Base-by-base conservation (phyloP, 1,140 invertebrate genomes). In the Hormaphis cornu region DNA sequence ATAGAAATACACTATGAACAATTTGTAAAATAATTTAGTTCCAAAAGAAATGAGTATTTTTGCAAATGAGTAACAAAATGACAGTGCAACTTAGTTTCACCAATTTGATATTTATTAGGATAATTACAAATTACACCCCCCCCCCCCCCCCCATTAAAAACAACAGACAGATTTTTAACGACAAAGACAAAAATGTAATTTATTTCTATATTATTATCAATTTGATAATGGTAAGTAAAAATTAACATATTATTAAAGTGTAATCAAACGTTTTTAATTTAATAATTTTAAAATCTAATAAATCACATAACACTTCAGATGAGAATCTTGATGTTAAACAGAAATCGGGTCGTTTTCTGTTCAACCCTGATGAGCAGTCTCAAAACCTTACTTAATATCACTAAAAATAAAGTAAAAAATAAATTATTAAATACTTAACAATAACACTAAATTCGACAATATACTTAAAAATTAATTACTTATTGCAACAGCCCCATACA, bases 221-320 rank as follows among this genome's bases (percentile, higher is more conserved):
- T 30, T 6, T 20, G 42, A 61, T 63, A 46, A 63, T 46, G 46
- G 20, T 30, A 61, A 10, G 8, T 44, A 28, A 63, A 40, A 8
- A 40, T 40, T 63, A 44, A 63, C 42, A 63, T 42, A 26, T 63
- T 44, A 28, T 44, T 44, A 44, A 28, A 42, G 9, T 56, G 37
- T 61, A 61, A 42, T 18, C 28, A 59, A 28, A 61, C 18, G 44
- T 26, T 59, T 59, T 28, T 59, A 44, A 14, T 30, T 63, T 44
- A 63, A 44, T 46, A 42, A 59, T 28, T 44, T 63, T 63, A 2
- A 61, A 63, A 44, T 46, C 58, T 63, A 63, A 63, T 33, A 44
- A 63, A 63, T 63, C 58, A 63, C 58, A 63, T 63, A 63, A 63
- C 42, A 63, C 58, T 63, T 63, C 42, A 63, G 58, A 63, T 63